Evolutionary conservation across 2,113 vertebrate genomes (phyloP), one percentile per base, ranked within the genome.

Genomic region (Semnornis frantzii): DNA sequence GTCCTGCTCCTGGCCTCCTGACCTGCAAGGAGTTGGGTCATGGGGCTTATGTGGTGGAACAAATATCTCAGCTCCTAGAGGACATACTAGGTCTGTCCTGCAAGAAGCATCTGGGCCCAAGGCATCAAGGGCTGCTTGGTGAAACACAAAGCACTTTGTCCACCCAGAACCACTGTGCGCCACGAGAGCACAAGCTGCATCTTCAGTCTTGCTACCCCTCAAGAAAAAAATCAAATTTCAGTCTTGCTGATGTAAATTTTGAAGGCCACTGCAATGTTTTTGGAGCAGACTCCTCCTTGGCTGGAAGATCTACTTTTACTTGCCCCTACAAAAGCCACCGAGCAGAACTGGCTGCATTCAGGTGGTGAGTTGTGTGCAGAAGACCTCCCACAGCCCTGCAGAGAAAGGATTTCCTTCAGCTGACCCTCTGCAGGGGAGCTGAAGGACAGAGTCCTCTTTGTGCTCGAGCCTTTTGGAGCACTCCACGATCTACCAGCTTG

Each of bases 1-100:
- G 31, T 98, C 98, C 94, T 98, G 98, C 48, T 98, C 98, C 90
- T 95, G 97, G 6, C 86, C 97, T 52, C 96, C 97, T 8, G 97
- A 98, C 93, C 97, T 98, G 94, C 33, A 92, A 83, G 76, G 54
- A 92, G 58, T n/a, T 28, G 39, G 25, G 31, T 65, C 78, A 59
- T 0, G 60, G 62, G 60, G 39, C 65, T 72, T 39, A 91, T 1
- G 3, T 15, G 27, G 63, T 14, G 44, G 62, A 23, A 16, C 54
- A 31, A 64, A 81, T 19, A 17, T 1, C 23, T 8, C 52, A 63
- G 24, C 46, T 77, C 10, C 70, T 30, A 44, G 33, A 65, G 66
- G 31, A 42, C 42, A 3, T 1, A 9, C 1, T 0, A 5, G 24
- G 12, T 73, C 82, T 59, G 13, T 59, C 66, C 39, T 17, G 31